Base-by-base conservation (phyloP, 2,113 vertebrate genomes). In the Cyanocitta stelleri region DNA sequence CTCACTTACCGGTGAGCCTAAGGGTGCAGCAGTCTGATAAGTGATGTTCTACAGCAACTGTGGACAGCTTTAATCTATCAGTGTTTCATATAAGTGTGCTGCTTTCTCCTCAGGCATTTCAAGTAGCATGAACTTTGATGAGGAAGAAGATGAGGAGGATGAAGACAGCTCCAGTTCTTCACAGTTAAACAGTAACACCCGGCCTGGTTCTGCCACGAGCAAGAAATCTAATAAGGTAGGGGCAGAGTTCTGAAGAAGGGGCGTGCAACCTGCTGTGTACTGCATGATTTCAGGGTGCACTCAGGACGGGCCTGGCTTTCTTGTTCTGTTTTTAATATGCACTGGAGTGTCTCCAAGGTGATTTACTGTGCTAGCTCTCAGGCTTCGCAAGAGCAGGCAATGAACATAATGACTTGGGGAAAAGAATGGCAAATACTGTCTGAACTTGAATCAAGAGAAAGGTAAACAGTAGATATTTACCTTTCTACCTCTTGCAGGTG, bases 61-160 rank as follows among this genome's bases (percentile, higher is more conserved):
- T 46, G 68, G 72, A 39, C 62, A 89, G 83, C 56, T 86, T 86
- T 29, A n/a, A 32, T 88, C 11, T n/a, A 8, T 68, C 77, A 13
- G 24, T 63, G 2, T 69, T 86, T 93, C 67, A 71, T 30, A 0
- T 4, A 51, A 73, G 9, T 84, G 33, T 14, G 14, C 69, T 81
- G 39, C 67, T 93, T 83, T 63, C 77, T 89, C 78, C 66, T 41
- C 96, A 99, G 99, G 99, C 77, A 99, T 99, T 97, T 99, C 99
- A 73, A 99, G 99, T 97, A 99, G 99, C 97, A 99, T 99, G 99
- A 99, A 99, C 97, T 99, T 99, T 95, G 99, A 99, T 94, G 99
- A 99, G 96, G 99, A 99, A 59, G 99, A 99, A 55, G 99, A 99
- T 15, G 99, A 99, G 5, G 99, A 99, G 21, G 99, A 99, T 43